Conservation (phyloP, 2,113 vertebrate genomes). For the Mungos mungo region DNA sequence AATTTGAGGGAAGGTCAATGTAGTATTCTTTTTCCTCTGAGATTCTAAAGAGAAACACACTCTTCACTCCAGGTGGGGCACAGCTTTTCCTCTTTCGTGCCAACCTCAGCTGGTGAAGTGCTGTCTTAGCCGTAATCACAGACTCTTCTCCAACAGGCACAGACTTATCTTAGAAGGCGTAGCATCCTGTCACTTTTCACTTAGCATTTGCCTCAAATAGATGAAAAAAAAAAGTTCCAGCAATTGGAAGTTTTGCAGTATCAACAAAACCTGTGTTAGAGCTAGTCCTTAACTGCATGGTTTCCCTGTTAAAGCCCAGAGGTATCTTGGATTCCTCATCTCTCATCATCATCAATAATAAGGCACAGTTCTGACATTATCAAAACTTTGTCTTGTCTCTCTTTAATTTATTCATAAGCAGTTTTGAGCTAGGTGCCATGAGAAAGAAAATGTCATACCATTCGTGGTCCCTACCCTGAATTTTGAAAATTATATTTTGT, state of each 20-base stretch:
- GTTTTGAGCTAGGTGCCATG: neutral
- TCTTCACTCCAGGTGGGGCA: slow-evolving; percentile 37
- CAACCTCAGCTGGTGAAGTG: slow-evolving; percentile 60
- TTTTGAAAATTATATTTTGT: slow-evolving; percentile 22
- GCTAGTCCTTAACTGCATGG: neutral
- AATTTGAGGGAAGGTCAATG: neutral
- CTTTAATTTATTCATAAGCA: neutral
- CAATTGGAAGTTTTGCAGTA: slow-evolving; percentile 63
- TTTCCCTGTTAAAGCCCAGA: neutral
- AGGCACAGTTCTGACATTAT: slow-evolving; percentile 19
- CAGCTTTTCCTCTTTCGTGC: neutral
- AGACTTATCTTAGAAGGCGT: slow-evolving; percentile 63
- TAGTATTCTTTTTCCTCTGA: neutral
- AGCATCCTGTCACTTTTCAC: slow-evolving; percentile 71
- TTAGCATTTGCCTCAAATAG: slow-evolving; percentile 72
- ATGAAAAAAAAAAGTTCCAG: slow-evolving; percentile 38
- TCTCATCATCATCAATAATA: neutral
- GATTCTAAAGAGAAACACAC: slow-evolving; percentile 23
- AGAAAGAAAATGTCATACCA: neutral
- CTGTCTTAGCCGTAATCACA: neutral
- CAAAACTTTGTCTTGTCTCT: neutral
- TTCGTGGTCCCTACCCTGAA: neutral
- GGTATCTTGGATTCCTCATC: neutral
- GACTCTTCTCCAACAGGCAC: slow-evolving; percentile 47
- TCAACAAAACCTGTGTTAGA: slow-evolving; percentile 61